Conservation (phyloP, 92 coral and sea anemone species). For the Ricordea florida region DNA sequence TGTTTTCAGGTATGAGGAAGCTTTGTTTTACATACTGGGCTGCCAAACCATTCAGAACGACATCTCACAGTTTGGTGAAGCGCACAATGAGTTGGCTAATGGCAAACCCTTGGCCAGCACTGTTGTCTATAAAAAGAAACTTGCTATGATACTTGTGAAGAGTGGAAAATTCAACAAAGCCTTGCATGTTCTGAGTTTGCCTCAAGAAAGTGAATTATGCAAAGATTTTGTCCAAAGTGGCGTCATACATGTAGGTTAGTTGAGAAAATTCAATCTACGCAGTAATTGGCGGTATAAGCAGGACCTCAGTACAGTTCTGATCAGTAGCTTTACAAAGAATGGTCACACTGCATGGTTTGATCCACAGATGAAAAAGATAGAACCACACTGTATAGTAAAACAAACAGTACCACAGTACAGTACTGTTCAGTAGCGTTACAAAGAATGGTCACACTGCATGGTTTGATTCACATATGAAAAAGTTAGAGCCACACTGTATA, state of each 20-base stretch:
- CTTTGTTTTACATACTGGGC: constrained; percentile 57
- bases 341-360: too few relatives aligned
- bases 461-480: too few relatives aligned
- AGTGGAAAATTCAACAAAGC: constrained; percentile 50
- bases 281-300: too few relatives aligned
- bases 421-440: too few relatives aligned
- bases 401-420: too few relatives aligned
- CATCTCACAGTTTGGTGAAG: constrained; percentile 14
- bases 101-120: constrained; percentile 5
- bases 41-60: constrained; percentile 17
- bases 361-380: too few relatives aligned
- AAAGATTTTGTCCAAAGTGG: not conserved
- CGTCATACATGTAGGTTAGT: constrained; percentile 12
- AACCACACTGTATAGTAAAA: too few relatives aligned
- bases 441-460: too few relatives aligned
- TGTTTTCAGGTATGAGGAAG: constrained; percentile 21
- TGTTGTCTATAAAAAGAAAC: constrained; percentile 18
- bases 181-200: constrained; percentile 16
- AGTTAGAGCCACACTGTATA: too few relatives aligned
- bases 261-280: too few relatives aligned
- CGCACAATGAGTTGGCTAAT: not conserved
- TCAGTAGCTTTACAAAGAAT: too few relatives aligned
- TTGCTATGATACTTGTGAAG: constrained; percentile 36
- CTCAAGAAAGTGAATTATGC: not conserved
- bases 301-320: too few relatives aligned